Evolutionary conservation across 2,888 invertebrate genomes (phyloP), one percentile per base, ranked within the genome.

Genomic region (Chrysotoxum bicinctum): DNA sequence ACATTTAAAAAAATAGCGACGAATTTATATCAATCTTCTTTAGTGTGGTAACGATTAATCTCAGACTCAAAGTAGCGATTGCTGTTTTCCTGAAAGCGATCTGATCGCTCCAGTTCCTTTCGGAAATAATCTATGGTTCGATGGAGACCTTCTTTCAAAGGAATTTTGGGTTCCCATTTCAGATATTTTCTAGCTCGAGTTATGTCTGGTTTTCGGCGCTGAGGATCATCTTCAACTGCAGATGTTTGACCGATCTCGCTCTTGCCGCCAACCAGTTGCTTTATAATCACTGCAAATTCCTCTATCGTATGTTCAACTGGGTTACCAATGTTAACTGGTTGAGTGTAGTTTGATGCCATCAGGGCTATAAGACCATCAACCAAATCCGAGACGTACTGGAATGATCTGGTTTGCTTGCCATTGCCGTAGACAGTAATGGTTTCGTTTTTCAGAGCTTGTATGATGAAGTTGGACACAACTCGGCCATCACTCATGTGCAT

Each of bases 401-500:
- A 99, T 0, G 99, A 99, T 70, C 99, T 94, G 0, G 99, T 97
- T 92, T 97, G 97, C 89, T 95, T 95, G 23, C 97, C 97, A 89
- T 96, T 96, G 2, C 97, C 97, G 90, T 97, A 97, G 8, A 98
- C 98, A 4, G 99, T 99, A 72, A 99, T 98, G 3, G 97, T 96
- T 90, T 98, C 95, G 91, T 98, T 97, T 90, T 98, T 97, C 76
- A 99, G 92, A 0, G 99, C 98, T 92, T 99, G 99, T 87, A 99
- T 94, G 87, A 99, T 97, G 90, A 99, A 99, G 93, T 99, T 99
- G 14, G 99, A 99, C 1, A 99, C 99, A 0, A 99, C 99, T 45
- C 99, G 94, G 1, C 99, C 99, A 92, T 99, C 99, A 87, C 98
- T 98, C 94, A 98, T 98, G 90, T 99, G 99, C 99, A 99, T 99